Base-by-base conservation (phyloP, 2,797 vertebrate genomes). In the Pipistrellus pygmaeus region DNA sequence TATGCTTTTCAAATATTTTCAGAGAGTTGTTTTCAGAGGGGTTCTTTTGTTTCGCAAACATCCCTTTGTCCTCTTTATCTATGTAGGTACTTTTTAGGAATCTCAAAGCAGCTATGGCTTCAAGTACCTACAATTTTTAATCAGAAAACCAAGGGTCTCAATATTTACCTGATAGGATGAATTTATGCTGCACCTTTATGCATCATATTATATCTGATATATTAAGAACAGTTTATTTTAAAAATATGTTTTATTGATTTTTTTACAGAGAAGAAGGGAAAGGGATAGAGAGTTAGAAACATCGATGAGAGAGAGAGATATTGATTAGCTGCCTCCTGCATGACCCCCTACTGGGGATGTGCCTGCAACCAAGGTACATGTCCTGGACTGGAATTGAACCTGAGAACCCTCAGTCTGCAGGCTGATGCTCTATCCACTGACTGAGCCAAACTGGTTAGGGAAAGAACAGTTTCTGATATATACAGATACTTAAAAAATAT, bases 141-240 rank as follows among this genome's bases (percentile, higher is more conserved):
- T 80, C 35, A 44, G 17, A 92, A 96, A 85, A 21, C 0, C 60
- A 10, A 9, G 8, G 38, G 15, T 64, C 46, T 96, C 96, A 97
- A 81, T 0, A 0, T 81, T 93, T 93, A 82, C 78, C 44, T 41
- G 72, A 20, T 87, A 64, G 92, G 7, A 6, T 88, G 35, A 55
- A 25, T 95, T 93, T 94, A 68, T 85, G 78, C 25, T 55, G 21
- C 10, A 81, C 32, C 87, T 88, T 95, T 80, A 83, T 91, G 93
- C 96, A 95, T 91, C 93, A 20, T 14, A 90, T 5, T 57, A 55
- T 38, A 55, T 97, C 92, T 95, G 18, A 1, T 95, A 95, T 96
- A 95, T 81, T 92, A 84, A 96, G 32, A 27, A 92, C 10, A 53
- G 1, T 89, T 84, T 97, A 93, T 95, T 55, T 55, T 55, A 23